Evolutionary conservation across 2,888 invertebrate genomes (phyloP).

Genomic region (Synanthedon andrenaeformis): DNA sequence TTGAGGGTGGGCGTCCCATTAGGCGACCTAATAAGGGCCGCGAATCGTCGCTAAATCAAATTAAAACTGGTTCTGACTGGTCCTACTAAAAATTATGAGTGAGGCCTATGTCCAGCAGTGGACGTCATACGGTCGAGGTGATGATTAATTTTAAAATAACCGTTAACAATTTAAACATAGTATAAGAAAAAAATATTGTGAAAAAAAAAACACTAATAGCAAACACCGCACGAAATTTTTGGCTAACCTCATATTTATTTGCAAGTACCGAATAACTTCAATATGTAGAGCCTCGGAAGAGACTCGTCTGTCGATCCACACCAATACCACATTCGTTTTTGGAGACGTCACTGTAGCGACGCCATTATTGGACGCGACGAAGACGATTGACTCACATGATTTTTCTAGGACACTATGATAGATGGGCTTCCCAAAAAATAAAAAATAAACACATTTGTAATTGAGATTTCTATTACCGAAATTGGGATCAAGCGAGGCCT

Average conservation of each 20-base stretch:
- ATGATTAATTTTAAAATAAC: too few relatives aligned
- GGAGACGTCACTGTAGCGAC: conserved; percentile 50
- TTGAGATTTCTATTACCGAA: conserved; percentile 68
- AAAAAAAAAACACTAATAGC: too few relatives aligned
- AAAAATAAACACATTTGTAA: conserved; percentile 57
- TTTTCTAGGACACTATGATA: conserved; percentile 50
- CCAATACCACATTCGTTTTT: conserved; percentile 57
- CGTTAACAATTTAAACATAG: too few relatives aligned
- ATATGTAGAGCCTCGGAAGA: conserved; percentile 62
- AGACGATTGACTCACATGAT: conserved; percentile 55
- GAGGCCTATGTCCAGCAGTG: too few relatives aligned
- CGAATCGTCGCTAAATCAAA: too few relatives aligned
- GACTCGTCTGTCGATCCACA: conserved; percentile 63
- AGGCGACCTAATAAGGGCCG: too few relatives aligned
- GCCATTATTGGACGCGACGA: conserved; percentile 56
- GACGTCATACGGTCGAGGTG: too few relatives aligned
- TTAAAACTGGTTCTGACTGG: too few relatives aligned
- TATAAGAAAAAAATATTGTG: too few relatives aligned
- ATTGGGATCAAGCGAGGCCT: conserved; percentile 58
- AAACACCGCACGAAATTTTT: too few relatives aligned
- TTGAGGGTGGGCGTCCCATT: too few relatives aligned
- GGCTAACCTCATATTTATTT: conserved; percentile 43
- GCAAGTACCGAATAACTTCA: conserved; percentile 66
- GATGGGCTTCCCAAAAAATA: conserved; percentile 60
- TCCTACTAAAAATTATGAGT: too few relatives aligned